These are phyloP conservation scores for Chlorodrepanis virens DNA, from an alignment of 2,113 vertebrate genomes.

Conservation along the genomic window DNA sequence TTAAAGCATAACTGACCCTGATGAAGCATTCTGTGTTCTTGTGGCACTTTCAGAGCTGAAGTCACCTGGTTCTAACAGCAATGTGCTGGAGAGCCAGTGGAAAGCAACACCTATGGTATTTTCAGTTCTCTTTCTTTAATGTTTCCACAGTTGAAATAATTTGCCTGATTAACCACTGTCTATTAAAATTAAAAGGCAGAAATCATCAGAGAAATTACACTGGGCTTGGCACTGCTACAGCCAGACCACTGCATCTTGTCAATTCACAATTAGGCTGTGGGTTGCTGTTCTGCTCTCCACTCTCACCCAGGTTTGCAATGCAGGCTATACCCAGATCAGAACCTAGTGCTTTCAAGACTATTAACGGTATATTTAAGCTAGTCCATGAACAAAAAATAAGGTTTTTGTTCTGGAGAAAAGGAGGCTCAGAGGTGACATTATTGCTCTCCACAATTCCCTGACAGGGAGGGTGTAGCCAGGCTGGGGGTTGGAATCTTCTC, in stretches of 20 bases:
- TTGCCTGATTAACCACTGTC: neutral
- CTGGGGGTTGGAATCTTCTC: accelerated
- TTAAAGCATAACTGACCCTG: neutral
- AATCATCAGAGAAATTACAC: neutral
- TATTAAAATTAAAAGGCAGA: neutral
- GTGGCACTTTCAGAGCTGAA: neutral
- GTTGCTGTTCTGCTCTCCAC: neutral
- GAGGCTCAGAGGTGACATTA: neutral
- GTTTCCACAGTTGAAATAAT: neutral
- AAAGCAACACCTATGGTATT: neutral
- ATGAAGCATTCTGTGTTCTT: neutral
- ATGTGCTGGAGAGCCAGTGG: neutral
- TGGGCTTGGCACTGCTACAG: neutral
- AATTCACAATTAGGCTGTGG: neutral
- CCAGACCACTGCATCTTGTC: neutral
- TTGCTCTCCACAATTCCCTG: neutral
- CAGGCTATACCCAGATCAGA: neutral
- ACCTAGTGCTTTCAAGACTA: neutral
- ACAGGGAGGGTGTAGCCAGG: neutral
- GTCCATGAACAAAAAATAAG: neutral
- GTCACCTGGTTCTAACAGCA: neutral
- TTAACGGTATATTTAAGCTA: neutral
- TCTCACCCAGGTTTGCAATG: neutral
- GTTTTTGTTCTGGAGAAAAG: neutral
- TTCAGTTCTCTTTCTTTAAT: neutral